These are phyloP conservation scores for Datnioides undecimradiatus DNA, from an alignment of 2,113 vertebrate genomes.

Conservation along the genomic window DNA sequence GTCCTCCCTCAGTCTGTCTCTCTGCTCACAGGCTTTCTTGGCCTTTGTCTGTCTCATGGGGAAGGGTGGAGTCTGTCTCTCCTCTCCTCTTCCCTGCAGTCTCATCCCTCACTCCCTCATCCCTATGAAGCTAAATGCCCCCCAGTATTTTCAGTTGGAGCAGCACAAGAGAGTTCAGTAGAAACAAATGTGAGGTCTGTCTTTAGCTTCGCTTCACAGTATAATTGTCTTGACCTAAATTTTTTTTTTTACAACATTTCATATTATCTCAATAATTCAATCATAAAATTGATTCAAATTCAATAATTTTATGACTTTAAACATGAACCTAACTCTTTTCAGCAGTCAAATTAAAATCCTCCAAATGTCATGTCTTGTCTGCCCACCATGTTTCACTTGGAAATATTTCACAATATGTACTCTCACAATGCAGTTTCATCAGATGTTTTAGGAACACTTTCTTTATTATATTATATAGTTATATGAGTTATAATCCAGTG, in stretches of 20 bases:
- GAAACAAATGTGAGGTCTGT: background rate
- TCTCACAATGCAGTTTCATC: too few species aligned
- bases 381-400: too few species aligned
- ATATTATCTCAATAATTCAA: background rate
- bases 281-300: too few species aligned
- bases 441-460: too few species aligned
- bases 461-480: background rate
- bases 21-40: slow-evolving; percentile 44
- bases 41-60: slow-evolving; percentile 57
- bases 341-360: too few species aligned
- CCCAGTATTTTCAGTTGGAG: background rate
- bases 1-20: slow-evolving; percentile 22
- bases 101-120: slow-evolving; percentile 42
- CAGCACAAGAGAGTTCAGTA: background rate
- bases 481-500: background rate
- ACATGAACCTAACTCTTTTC: too few species aligned
- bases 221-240: background rate
- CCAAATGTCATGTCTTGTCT: too few species aligned
- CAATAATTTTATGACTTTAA: too few species aligned
- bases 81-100: slow-evolving; percentile 19
- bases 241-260: background rate
- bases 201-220: background rate
- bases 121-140: slow-evolving; percentile 22
- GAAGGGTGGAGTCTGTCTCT: slow-evolving; percentile 41
- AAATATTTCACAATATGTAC: too few species aligned